These are phyloP conservation scores for Terebella lapidaria DNA, from an alignment of 2,888 invertebrate genomes.

Conservation along the genomic window DNA sequence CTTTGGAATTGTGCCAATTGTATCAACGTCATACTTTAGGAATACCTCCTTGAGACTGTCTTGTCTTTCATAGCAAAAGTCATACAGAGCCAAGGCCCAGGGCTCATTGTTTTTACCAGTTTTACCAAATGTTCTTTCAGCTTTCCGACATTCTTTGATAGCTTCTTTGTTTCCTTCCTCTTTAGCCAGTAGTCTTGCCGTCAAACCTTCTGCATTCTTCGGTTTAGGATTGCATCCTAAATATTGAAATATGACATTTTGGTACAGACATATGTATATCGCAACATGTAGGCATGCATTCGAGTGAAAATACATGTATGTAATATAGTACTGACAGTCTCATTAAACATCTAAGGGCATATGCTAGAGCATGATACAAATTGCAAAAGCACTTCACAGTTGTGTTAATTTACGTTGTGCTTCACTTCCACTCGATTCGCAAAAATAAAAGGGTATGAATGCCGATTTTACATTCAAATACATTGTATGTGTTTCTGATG, in stretches of 20 bases:
- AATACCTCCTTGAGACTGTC: constrained; percentile 37
- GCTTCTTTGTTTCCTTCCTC: constrained; percentile 50
- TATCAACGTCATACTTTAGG: constrained; percentile 44
- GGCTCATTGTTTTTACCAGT: constrained; percentile 48
- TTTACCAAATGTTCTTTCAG: constrained; percentile 50
- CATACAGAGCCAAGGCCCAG: constrained; percentile 48
- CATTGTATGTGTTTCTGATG: too few species aligned
- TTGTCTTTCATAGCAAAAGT: constrained; percentile 40
- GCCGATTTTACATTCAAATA: too few species aligned
- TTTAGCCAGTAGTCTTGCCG: constrained; percentile 47
- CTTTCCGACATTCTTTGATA: constrained; percentile 50
- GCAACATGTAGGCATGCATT: background rate
- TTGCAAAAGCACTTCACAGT: too few species aligned
- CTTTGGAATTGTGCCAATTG: constrained; percentile 34
- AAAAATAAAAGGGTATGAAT: too few species aligned
- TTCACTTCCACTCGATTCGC: too few species aligned
- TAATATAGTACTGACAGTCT: too few species aligned
- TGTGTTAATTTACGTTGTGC: too few species aligned
- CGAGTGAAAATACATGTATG: too few species aligned
- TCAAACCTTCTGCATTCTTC: constrained; percentile 50
- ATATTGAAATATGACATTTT: too few species aligned
- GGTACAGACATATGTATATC: background rate
- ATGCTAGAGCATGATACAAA: too few species aligned
- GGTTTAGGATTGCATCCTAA: constrained; percentile 54
- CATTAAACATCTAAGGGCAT: too few species aligned